These are phyloP conservation scores for Rhagonycha fulva DNA, from an alignment of 2,888 invertebrate genomes.

Conservation along the genomic window DNA sequence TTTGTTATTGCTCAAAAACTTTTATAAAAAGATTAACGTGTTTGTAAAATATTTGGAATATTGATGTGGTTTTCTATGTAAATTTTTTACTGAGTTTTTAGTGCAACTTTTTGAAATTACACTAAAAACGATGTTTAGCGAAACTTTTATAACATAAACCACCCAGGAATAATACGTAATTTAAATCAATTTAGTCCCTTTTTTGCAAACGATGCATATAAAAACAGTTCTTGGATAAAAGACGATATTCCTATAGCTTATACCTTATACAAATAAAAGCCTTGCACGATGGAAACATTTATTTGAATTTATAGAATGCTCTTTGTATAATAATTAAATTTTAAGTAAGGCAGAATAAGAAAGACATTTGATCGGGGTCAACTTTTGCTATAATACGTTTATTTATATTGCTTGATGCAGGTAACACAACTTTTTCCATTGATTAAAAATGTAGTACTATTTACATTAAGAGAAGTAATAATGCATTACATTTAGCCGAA, in stretches of 20 bases:
- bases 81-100: background rate
- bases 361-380: too few species aligned
- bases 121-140: background rate
- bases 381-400: too few species aligned
- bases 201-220: background rate
- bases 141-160: background rate
- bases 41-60: background rate
- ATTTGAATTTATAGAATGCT: background rate
- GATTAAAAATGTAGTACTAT: background rate
- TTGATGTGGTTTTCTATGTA: background rate
- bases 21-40: background rate
- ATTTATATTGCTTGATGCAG: background rate
- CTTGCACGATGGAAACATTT: background rate
- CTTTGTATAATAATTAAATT: too few species aligned
- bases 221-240: background rate
- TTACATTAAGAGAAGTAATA: background rate
- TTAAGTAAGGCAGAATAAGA: too few species aligned
- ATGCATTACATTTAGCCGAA: background rate
- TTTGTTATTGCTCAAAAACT: background rate
- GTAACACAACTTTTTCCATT: background rate
- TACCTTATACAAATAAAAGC: background rate
- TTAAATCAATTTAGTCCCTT: background rate
- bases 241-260: background rate
- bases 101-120: background rate
- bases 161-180: background rate